Evolutionary conservation across 2,797 vertebrate species (phyloP).

Genomic region (Sebastes itinus): DNA sequence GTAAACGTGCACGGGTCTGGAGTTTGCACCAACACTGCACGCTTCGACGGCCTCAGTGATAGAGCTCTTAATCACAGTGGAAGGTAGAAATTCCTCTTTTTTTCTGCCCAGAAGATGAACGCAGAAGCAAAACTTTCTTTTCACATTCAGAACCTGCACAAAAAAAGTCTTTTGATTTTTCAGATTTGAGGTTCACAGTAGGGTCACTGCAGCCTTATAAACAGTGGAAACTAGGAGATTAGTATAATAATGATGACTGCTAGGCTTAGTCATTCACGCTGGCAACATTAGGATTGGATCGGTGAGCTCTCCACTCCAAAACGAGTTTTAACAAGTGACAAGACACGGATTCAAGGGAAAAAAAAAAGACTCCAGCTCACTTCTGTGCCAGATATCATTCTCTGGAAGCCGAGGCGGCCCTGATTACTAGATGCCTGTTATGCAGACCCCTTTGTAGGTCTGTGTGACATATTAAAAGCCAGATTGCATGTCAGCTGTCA

Average conservation of each 20-base stretch:
- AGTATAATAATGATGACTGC: conserved; percentile 77
- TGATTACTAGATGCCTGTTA: conserved; percentile 22
- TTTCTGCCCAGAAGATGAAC: conserved; percentile 34
- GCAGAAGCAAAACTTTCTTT: conserved; percentile 3
- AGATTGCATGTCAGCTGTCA: conserved; percentile 61
- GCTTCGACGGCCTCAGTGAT: conserved; percentile 34
- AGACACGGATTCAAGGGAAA: conserved; percentile 62
- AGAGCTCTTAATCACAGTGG: conserved; percentile 41
- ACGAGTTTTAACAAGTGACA: conserved; percentile 80
- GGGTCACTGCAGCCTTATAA: conserved; percentile 68
- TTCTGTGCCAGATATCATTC: conserved; percentile 56
- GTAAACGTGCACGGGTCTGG: conserved; percentile 49
- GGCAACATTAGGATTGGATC: conserved; percentile 75
- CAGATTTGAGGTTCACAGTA: conserved; percentile 66
- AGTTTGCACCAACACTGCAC: conserved; percentile 61
- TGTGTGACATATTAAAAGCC: conserved; percentile 58
- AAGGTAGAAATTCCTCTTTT: conserved; percentile 20
- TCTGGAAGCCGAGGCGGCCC: conserved; percentile 28
- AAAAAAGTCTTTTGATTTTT: conserved; percentile 44
- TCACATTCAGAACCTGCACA: conserved; percentile 1
- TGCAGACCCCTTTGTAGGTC: conserved; percentile 22
- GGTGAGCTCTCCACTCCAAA: conserved; percentile 63
- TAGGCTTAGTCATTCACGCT: conserved; percentile 76
- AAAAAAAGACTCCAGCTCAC: conserved; percentile 48
- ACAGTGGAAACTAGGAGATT: conserved; percentile 72